phyloP scores from a whole-genome alignment of 2,888 invertebrate species.

The Drosophila pullipes region DNA sequence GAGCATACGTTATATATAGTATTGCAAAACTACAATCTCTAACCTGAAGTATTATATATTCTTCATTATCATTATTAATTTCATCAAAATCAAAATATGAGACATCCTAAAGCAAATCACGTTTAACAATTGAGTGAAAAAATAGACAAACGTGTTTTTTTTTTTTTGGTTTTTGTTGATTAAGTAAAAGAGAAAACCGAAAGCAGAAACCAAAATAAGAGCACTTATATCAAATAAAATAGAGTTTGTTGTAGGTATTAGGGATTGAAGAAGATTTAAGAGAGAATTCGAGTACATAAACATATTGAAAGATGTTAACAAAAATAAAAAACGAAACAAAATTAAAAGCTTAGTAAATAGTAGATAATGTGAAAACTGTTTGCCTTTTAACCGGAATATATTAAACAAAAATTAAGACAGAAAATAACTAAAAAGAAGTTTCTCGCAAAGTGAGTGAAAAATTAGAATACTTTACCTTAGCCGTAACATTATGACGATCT shows the following conservation, averaged over 20 bases:
- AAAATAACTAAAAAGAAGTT: conserved; percentile 16
- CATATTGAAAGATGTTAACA: conserved; percentile 9
- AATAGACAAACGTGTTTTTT: conserved; percentile 18
- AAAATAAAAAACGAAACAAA: conserved; percentile 1
- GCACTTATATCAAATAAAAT: conserved; percentile 15
- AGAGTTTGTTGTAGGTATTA: conserved; percentile 21
- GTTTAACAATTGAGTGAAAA: conserved; percentile 32
- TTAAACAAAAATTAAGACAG: conserved; percentile 13
- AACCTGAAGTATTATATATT: conserved; percentile 86
- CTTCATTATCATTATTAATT: conserved; percentile 82
- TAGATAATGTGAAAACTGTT: conserved; percentile 10
- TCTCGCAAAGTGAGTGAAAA: conserved; percentile 21
- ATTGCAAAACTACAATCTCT: conserved; percentile 69
- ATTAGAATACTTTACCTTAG: conserved; percentile 88
- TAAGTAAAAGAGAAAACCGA: conserved; percentile 16
- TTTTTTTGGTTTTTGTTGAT: conserved; percentile 4
- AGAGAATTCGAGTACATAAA: conserved; percentile 8
- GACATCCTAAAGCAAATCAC: conserved; percentile 72
- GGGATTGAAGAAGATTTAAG: conserved; percentile 5
- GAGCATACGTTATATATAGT: conserved; percentile 9
- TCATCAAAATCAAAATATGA: conserved; percentile 85
- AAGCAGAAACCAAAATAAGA: conserved; percentile 32
- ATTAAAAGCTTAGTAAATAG: conserved; percentile 25
- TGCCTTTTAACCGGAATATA: conserved; percentile 35
- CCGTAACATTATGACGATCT: conserved; percentile 92